Evolutionary conservation across 2,888 invertebrate species (phyloP).

Genomic region (Operophtera brumata): DNA sequence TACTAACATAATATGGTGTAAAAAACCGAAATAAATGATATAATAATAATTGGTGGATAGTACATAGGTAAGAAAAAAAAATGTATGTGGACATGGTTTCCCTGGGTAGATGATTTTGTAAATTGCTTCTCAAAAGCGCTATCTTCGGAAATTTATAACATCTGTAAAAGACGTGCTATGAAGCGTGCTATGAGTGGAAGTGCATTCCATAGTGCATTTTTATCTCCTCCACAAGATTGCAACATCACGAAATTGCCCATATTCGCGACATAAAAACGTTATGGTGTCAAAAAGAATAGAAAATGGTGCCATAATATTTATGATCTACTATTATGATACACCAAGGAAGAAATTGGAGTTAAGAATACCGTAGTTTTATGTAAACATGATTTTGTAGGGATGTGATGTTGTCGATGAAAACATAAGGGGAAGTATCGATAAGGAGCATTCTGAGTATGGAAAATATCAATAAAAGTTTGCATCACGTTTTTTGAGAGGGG

Average conservation of each 20-base stretch:
- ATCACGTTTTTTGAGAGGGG: too few relatives aligned
- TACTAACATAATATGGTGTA: too few relatives aligned
- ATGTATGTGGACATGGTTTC: neutral
- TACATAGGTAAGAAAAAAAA: too few relatives aligned
- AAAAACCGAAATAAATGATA: too few relatives aligned
- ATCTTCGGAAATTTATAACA: too few relatives aligned
- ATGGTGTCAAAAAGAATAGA: conserved; percentile 22
- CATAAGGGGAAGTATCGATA: neutral
- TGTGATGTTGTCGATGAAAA: conserved; percentile 14
- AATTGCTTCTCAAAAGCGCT: neutral
- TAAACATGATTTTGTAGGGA: conserved; percentile 24
- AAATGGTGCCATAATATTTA: conserved; percentile 26
- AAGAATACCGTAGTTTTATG: conserved; percentile 14
- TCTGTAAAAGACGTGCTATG: too few relatives aligned
- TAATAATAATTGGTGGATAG: too few relatives aligned
- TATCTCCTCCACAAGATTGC: conserved; percentile 4
- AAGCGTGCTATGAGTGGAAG: neutral
- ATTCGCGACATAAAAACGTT: conserved; percentile 13
- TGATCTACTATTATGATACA: conserved; percentile 20
- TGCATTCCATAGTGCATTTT: conserved; percentile 9
- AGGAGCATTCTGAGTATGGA: too few relatives aligned
- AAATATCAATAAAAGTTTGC: neutral
- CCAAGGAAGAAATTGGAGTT: conserved; percentile 17
- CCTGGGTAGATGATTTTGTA: neutral
- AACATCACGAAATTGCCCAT: neutral